Base-by-base conservation (phyloP, 30 jellyfish, hydroid and myxozoan species). In the Aurelia aurita complex sp. Pacific region DNA sequence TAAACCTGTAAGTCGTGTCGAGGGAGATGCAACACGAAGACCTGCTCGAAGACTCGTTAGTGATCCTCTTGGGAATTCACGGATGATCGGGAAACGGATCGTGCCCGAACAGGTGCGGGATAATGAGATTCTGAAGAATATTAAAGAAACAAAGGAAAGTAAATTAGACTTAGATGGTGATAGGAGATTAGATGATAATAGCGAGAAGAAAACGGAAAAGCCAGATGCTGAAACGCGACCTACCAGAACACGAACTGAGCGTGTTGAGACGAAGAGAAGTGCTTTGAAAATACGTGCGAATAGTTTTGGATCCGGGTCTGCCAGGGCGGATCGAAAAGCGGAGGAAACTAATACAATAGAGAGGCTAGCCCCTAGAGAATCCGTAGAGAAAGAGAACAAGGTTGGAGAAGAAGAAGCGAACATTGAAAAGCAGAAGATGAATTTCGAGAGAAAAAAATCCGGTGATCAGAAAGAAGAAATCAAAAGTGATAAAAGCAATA, bases 171-270 rank as follows among this genome's bases (percentile, higher is more conserved):
- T 23, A 61, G 15, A 61, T 8, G 36, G 70, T 2, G 36, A 61
- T 61, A n/a, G 70, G 70, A 61, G 70, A 61, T n/a, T 4, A n/a
- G 14, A 61, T 23, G 70, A 15, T 61, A 46, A 4, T 46, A 15
- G 70, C 70, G 70, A 61, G 32, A 61, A 61, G 70, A 61, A 61
- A 23, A 17, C 70, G 70, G 36, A n/a, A 6, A 23, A n/a, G 70
- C 32, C 32, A 17, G 70, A 61, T 61, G 70, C 34, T 61, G 70
- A 61, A 17, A 17, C 32, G 32, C 57, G 57, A 46, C 8, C 57
- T 46, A 23, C 36, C 13, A 61, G 70, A 61, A 61, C 32, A 23
- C 36, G 36, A n/a, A 23, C 34, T 61, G 36, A 17, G 4, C 13
- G 36, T 61, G 7, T n/a, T 5, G 70, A 61, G 70, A 61, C 70